These are phyloP conservation scores for Sinhomidia bicolor DNA, from an alignment of 2,888 invertebrate species.

Conservation along the genomic window DNA sequence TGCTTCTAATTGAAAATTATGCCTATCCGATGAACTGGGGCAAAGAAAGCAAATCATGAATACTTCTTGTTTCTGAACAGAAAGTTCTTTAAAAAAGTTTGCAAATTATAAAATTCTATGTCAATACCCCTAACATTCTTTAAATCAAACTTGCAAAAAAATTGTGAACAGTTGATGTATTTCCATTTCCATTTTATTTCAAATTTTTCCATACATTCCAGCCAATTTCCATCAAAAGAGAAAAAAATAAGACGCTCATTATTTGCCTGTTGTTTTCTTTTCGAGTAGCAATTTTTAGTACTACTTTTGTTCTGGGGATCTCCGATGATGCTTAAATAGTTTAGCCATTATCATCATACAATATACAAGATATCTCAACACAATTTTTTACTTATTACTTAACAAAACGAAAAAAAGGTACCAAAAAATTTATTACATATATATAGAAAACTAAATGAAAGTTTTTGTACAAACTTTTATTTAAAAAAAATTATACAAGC, in stretches of 20 bases:
- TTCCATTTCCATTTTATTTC: too few species aligned
- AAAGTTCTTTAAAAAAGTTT: too few species aligned
- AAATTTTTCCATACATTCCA: neutral
- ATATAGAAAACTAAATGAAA: neutral
- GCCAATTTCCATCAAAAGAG: neutral
- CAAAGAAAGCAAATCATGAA: conserved; percentile 16
- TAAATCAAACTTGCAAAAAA: neutral
- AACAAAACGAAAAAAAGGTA: conserved; percentile 59
- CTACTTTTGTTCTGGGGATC: conserved; percentile 35
- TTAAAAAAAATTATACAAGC: neutral
- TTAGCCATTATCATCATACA: conserved; percentile 1
- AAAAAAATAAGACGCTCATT: neutral
- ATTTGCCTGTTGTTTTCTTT: neutral
- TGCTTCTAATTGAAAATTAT: neutral
- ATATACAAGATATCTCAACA: too few species aligned
- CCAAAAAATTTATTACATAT: neutral
- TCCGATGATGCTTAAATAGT: conserved; percentile 45
- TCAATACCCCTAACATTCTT: neutral
- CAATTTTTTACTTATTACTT: conserved; percentile 50
- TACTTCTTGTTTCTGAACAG: neutral
- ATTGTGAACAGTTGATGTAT: neutral
- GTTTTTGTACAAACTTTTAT: neutral
- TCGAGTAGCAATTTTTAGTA: conserved; percentile 1
- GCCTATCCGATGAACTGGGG: conserved; percentile 34
- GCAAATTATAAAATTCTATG: too few species aligned